Percentiles rank a stretch among this genome's conserved stretches.
Conservation (phyloP, 2,888 invertebrate genomes). For the Conomelus anceps region DNA sequence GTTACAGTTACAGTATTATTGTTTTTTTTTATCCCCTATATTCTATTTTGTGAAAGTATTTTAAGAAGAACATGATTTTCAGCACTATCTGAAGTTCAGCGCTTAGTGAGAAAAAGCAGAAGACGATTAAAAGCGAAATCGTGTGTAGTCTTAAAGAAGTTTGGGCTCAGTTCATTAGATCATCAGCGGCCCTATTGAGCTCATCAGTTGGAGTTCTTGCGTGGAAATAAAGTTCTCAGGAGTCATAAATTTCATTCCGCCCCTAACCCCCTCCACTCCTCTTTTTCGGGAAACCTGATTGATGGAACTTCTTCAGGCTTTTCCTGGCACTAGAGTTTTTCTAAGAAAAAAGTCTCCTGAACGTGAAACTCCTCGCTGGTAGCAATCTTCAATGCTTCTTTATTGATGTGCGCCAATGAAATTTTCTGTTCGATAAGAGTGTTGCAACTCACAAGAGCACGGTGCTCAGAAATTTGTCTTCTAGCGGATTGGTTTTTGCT, state of each 20-base stretch:
- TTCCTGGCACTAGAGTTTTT: neutral
- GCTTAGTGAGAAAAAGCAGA: neutral
- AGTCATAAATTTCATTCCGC: neutral
- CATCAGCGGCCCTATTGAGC: neutral
- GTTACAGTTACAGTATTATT: too few species aligned
- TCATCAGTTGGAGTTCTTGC: neutral
- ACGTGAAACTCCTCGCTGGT: neutral
- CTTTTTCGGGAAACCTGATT: neutral
- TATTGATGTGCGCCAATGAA: neutral
- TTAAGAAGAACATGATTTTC: neutral
- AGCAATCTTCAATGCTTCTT: neutral
- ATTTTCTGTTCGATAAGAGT: neutral
- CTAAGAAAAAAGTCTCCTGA: neutral
- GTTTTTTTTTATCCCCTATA: too few species aligned
- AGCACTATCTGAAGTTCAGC: neutral
- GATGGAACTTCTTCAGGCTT: neutral
- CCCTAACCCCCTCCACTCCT: neutral
- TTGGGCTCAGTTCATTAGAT: neutral
- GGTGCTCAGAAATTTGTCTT: neutral
- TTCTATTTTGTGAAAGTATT: neutral
- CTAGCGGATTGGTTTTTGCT: neutral
- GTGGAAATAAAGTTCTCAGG: neutral
- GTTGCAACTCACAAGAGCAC: neutral
- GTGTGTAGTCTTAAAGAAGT: neutral
- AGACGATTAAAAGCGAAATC: neutral